Evolutionary conservation across 2,113 vertebrate species (phyloP), one percentile per base, ranked within the genome.

Genomic region (Coryphaenoides rupestris): DNA sequence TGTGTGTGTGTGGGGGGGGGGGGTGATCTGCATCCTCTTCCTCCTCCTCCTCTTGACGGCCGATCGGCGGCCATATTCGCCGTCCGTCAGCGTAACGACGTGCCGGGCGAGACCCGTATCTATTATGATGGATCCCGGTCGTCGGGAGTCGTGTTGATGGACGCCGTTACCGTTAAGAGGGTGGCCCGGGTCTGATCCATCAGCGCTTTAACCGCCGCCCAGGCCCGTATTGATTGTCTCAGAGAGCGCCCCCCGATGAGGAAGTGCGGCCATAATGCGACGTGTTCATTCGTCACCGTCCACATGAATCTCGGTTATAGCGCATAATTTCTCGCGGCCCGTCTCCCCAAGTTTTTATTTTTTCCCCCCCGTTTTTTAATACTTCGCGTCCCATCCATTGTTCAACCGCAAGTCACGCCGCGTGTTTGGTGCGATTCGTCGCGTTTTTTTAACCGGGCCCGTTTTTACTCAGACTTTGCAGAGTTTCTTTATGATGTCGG

Each of bases 261-360:
- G 72, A 83, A 78, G 77, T 77, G 78, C 73, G 73, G 82, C 62
- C 12, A 74, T 88, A 81, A 85, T 82, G 84, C 80, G 78, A 87
- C 81, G 80, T 60, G 58, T 71, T 74, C 79, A 86, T 89, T 88
- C 65, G 73, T 88, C 82, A 60, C 72, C 57, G 82, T 83, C 84
- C 71, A 70, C 80, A 88, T 89, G 70, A 87, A 87, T 89, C 86
- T 86, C 86, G 82, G 86, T 86, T 87, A 88, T 89, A 76, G 84
- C 45, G 78, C 77, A 77, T 84, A 76, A 87, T 78, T 80, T 76
- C 69, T 73, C 4, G n/a, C n/a, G 58, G 21, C 73, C 66, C n/a
- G n/a, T n/a, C 65, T 72, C 71, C 52, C 19, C 62, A 74, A 65
- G 69, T 76, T 72, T 22, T 33, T 33, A 28, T 28, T 4, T 28